Percentiles rank a stretch among this genome's conserved stretches.
Conservation (phyloP, 2,888 invertebrate genomes). For the Rhyacophila evoluta region DNA sequence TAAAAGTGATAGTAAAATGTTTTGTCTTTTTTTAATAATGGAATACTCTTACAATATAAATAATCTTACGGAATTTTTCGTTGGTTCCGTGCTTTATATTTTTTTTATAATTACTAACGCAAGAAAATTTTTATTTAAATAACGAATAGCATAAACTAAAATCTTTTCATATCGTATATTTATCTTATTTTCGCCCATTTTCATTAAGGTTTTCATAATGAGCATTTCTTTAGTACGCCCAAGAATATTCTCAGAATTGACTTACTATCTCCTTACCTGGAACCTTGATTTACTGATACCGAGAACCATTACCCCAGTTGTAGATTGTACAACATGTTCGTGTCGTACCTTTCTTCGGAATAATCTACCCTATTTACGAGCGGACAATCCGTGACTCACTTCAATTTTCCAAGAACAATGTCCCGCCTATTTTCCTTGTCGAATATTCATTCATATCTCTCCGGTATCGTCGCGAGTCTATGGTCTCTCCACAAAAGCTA, state of each 20-base stretch:
- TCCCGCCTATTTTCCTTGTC: background rate
- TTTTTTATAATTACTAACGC: too few relatives aligned
- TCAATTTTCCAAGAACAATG: slow-evolving; percentile 1
- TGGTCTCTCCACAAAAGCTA: slow-evolving; percentile 30
- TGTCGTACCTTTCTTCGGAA: slow-evolving; percentile 4
- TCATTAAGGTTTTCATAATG: background rate
- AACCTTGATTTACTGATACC: background rate
- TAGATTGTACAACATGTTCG: slow-evolving; percentile 12
- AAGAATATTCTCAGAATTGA: slow-evolving; percentile 4
- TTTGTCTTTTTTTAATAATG: too few relatives aligned
- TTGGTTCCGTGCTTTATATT: too few relatives aligned
- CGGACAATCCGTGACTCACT: slow-evolving; percentile 22
- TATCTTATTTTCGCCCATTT: too few relatives aligned
- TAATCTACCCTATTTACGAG: slow-evolving; percentile 19
- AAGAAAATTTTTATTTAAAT: too few relatives aligned
- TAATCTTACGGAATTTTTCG: too few relatives aligned
- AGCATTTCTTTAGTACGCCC: background rate
- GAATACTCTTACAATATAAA: too few relatives aligned
- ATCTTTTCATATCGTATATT: too few relatives aligned
- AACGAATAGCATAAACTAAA: too few relatives aligned
- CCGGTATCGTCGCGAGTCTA: background rate
- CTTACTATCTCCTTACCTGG: background rate
- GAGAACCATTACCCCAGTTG: background rate
- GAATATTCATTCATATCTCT: slow-evolving; percentile 11
- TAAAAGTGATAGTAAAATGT: too few relatives aligned